phyloP scores from a whole-genome alignment of 1,140 invertebrate genomes.

The Lepidurus apus region DNA sequence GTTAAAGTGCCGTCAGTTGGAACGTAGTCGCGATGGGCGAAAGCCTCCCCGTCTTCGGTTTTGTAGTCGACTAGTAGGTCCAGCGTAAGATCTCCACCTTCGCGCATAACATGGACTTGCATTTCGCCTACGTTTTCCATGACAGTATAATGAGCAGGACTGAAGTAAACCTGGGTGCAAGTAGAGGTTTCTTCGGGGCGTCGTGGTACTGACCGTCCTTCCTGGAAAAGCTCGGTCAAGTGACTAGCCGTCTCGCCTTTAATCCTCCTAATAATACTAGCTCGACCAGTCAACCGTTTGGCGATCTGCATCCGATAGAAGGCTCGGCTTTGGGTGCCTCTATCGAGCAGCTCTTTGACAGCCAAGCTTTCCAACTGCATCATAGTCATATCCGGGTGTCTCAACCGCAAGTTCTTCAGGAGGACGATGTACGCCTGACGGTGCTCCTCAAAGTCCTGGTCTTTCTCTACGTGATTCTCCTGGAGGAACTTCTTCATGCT shows the following conservation, averaged over 20 bases:
- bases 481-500: conserved; percentile 55
- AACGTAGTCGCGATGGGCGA: conserved; percentile 91
- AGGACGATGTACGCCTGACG: conserved; percentile 87
- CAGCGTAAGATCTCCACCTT: conserved; percentile 69
- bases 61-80: conserved; percentile 82
- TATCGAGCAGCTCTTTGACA: conserved; percentile 84
- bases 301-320: conserved; percentile 97
- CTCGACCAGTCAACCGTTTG: conserved; percentile 88
- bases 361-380: conserved; percentile 90
- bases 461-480: conserved; percentile 62
- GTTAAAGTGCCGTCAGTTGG: conserved; percentile 75
- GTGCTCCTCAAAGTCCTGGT: conserved; percentile 84
- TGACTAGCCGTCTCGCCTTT: conserved; percentile 79
- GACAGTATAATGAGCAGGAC: conserved; percentile 95
- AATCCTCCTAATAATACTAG: conserved; percentile 82
- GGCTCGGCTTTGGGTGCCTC: conserved; percentile 90
- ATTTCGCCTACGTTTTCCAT: conserved; percentile 96
- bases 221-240: conserved; percentile 61
- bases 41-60: conserved; percentile 95
- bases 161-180: conserved; percentile 68
- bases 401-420: conserved; percentile 79
- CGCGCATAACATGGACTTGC: conserved; percentile 77
- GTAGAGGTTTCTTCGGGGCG: neutral
- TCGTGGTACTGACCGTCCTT: conserved; percentile 61
- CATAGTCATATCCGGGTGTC: conserved; percentile 75